phyloP scores from a whole-genome alignment of 2,797 vertebrate species.

The Rhabdomys pumilio region DNA sequence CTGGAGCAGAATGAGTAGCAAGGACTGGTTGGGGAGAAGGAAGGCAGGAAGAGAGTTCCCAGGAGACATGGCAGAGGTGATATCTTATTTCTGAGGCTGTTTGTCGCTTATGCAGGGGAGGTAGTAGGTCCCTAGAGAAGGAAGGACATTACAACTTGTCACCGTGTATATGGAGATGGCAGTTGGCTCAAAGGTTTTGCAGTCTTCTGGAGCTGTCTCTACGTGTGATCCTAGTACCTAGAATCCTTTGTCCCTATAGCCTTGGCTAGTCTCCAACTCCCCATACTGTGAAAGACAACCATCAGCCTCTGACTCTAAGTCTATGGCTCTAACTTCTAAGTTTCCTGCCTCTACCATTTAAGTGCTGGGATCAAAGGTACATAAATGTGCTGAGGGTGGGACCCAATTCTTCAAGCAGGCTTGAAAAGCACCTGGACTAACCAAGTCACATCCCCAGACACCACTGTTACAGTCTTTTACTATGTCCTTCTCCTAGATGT shows the following conservation, averaged over 20 bases:
- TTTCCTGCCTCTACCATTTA: neutral
- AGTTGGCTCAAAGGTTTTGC: neutral
- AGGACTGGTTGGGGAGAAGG: neutral
- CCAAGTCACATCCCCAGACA: neutral
- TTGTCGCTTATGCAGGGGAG: neutral
- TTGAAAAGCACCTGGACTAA: neutral
- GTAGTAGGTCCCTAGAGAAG: neutral
- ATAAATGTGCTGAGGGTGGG: neutral
- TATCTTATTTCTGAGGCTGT: neutral
- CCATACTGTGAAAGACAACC: neutral
- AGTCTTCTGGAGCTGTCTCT: neutral
- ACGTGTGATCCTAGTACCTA: neutral
- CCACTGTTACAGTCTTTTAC: neutral
- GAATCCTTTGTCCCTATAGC: neutral
- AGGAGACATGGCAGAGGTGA: neutral
- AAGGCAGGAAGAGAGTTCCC: neutral
- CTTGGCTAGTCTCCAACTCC: neutral
- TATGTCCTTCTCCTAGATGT: neutral
- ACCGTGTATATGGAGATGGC: neutral
- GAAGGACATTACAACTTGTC: neutral
- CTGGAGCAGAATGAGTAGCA: neutral
- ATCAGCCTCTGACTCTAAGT: neutral
- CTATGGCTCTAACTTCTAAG: neutral
- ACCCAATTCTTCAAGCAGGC: neutral
- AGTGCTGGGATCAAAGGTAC: neutral